Percentiles rank a stretch among this genome's conserved stretches.
Evolutionary conservation across 1,140 invertebrate species (phyloP).

Genomic region (Stegodyphus mimosarum): DNA sequence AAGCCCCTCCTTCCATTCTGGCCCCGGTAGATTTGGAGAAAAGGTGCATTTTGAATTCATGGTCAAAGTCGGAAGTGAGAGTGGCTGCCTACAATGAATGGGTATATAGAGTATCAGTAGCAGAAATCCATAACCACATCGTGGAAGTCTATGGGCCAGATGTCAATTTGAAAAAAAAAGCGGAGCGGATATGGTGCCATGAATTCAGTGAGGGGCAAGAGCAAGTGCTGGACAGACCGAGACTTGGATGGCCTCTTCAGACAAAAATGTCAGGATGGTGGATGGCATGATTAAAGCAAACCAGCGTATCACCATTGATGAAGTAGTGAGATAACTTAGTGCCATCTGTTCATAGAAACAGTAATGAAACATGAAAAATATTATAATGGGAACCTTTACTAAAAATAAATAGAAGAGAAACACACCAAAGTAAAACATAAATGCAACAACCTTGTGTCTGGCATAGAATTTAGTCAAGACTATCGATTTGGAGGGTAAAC

Average conservation of each 20-base stretch:
- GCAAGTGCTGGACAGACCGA: constrained; percentile 63
- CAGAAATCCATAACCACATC: constrained; percentile 1
- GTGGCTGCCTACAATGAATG: background rate
- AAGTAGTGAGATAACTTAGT: background rate
- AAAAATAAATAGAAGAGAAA: too few species aligned
- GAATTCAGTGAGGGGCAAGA: background rate
- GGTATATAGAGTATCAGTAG: background rate
- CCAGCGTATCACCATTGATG: background rate
- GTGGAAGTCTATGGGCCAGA: constrained; percentile 10
- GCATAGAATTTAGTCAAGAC: too few species aligned
- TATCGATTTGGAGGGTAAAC: too few species aligned
- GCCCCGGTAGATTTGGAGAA: background rate
- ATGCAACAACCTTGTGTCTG: too few species aligned
- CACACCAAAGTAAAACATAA: too few species aligned
- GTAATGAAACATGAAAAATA: too few species aligned
- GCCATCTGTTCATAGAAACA: too few species aligned
- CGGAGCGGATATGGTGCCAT: constrained; percentile 60
- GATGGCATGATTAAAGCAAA: constrained; percentile 1
- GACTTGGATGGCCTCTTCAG: constrained; percentile 60
- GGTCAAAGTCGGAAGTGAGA: background rate
- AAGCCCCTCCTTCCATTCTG: background rate
- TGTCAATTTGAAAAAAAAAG: background rate
- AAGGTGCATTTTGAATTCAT: background rate
- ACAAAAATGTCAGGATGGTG: constrained; percentile 14
- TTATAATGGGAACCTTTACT: too few species aligned